Evolutionary conservation across 2,888 invertebrate species (phyloP), one percentile per base, ranked within the genome.

Genomic region (Cephus pygmeus): DNA sequence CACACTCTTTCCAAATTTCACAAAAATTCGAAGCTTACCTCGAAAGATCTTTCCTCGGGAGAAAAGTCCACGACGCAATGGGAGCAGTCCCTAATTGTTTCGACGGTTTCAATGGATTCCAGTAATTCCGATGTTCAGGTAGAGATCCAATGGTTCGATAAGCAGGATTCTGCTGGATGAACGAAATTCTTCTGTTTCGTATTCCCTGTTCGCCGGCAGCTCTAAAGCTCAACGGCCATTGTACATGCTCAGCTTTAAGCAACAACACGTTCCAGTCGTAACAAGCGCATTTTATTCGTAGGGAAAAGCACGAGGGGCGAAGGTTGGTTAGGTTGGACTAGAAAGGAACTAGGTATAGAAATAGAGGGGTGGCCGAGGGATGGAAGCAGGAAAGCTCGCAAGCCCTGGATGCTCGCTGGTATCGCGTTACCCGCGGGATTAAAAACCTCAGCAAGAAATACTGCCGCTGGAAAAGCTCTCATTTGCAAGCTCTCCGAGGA

Each of bases 381-480:
- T 33, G 69, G 23, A 69, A 6, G 1, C 12, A 71, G 79, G 77
- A 69, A 75, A 81, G 79, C 79, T 76, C 75, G 79, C 78, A 75
- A 81, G 77, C 81, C 78, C 81, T 80, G 83, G 77, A 83, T 80
- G 77, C 81, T 82, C 77, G 82, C 79, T 75, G 82, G 83, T 84
- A 84, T 85, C 85, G 83, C 83, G 85, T 86, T 87, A 86, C 86
- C 84, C 84, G 81, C 82, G 86, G 87, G 87, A 88, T 89, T 88
- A 87, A 88, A 89, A 89, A 86, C 85, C 87, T 85, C 85, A 80
- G 85, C 84, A 88, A 88, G 88, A 89, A 89, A 89, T 88, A 87
- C 84, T 86, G 87, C 85, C 81, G 83, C 83, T 84, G 86, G 83
- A 83, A 85, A 87, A 86, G 87, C 87, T 87, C 88, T 88, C 89